These are phyloP conservation scores for Cantharis rufa DNA, from an alignment of 2,888 invertebrate species.

Conservation along the genomic window DNA sequence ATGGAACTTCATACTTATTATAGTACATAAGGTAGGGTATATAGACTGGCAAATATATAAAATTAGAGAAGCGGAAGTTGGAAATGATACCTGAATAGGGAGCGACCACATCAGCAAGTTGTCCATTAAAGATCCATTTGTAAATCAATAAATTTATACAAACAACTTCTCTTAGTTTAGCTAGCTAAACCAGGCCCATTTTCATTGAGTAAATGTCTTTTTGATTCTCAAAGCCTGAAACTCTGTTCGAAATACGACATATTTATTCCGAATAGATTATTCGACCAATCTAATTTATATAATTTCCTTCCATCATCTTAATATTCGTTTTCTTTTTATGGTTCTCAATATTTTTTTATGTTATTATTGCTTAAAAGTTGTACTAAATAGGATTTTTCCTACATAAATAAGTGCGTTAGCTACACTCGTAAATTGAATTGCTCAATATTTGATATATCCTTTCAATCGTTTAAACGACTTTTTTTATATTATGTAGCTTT, in stretches of 20 bases:
- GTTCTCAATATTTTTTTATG: neutral
- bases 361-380: conserved; percentile 31
- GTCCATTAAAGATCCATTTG: conserved; percentile 30
- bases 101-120: conserved; percentile 24
- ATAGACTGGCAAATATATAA: neutral
- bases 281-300: neutral
- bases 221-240: conserved; percentile 5
- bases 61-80: neutral
- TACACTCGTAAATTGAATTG: conserved; percentile 37
- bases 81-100: conserved; percentile 20
- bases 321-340: neutral
- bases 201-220: conserved; percentile 16
- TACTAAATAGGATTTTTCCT: conserved; percentile 27
- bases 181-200: conserved; percentile 9
- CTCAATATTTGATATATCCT: conserved; percentile 29
- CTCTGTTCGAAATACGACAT: neutral
- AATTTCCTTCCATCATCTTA: neutral
- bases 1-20: neutral
- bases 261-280: neutral
- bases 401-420: conserved; percentile 37
- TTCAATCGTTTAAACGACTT: conserved; percentile 23
- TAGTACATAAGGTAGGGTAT: neutral
- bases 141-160: conserved; percentile 29
- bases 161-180: conserved; percentile 14
- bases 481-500: neutral